These are phyloP conservation scores for Bugulina stolonifera DNA, from an alignment of 2,888 invertebrate species.

Conservation along the genomic window DNA sequence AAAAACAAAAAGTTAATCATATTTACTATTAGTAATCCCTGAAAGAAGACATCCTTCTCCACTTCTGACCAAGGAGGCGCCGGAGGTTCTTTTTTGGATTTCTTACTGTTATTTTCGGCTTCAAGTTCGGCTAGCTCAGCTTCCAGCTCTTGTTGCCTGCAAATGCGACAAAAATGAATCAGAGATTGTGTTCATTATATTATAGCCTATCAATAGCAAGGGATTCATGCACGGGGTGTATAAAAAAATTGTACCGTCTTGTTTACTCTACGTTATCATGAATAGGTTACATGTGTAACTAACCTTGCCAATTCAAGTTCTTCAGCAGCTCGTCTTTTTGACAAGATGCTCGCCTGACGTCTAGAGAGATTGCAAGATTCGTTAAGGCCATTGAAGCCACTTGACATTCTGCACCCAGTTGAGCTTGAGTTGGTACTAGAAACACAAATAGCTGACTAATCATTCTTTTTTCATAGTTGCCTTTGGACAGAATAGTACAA, in stretches of 20 bases:
- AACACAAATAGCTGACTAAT: too few species aligned
- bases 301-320: conserved; percentile 13
- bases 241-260: too few species aligned
- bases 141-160: conserved; percentile 19
- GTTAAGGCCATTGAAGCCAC: not conserved
- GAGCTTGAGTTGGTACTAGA: not conserved
- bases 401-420: not conserved
- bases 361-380: not conserved
- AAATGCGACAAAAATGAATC: not conserved
- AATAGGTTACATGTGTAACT: too few species aligned
- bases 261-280: too few species aligned
- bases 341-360: not conserved
- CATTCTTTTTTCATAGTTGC: too few species aligned
- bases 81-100: not conserved
- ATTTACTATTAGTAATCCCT: not conserved
- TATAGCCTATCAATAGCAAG: too few species aligned
- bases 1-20: not conserved
- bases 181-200: too few species aligned
- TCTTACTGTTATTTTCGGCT: not conserved
- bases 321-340: conserved; percentile 7
- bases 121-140: not conserved
- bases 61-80: not conserved
- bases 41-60: conserved; percentile 12
- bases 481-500: too few species aligned
- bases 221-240: too few species aligned